Evolutionary conservation across 2,888 invertebrate genomes (phyloP), one percentile per base, ranked within the genome.

Genomic region (Philonicus albiceps): DNA sequence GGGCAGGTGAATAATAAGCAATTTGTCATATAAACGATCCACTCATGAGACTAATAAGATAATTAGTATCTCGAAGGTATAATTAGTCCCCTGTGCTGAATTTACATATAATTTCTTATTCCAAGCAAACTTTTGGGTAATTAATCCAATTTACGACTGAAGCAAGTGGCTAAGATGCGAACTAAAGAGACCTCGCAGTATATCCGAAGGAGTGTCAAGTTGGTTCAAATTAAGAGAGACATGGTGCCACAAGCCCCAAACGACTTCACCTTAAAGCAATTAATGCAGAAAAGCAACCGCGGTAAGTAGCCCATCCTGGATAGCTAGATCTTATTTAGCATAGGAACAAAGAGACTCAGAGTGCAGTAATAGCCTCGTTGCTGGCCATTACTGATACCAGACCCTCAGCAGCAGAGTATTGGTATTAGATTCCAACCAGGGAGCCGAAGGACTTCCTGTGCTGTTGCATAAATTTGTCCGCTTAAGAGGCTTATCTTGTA

Each of bases 401-500:
- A 8, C 19, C 8, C 64, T 55, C 64, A 22, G 11, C 64, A 64
- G 11, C 64, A 64, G 64, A 64, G 27, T 64, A 27, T 64, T 64
- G 27, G 22, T 64, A 27, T 64, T 64, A 64, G 19, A 64, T 27
- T 64, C 22, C 27, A 64, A 22, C 8, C 11, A 27, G 7, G 22
- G 27, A 19, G 64, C 11, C 64, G 7, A 64, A 27, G 64, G 64
- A 64, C 64, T 22, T 64, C 64, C 64, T 22, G 22, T 64, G 64
- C 27, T 64, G 64, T 27, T 64, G 43, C 78, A 78, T 78, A 78
- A 78, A 53, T 78, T 78, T 78, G 78, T 78, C 43, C 19, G 11
- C 49, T 49, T 49, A 78, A 49, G 78, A 43, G 49, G 22, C 78
- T 43, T 49, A 78, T 78, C 78, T 78, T 78, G 49, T 78, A 49